phyloP scores from a whole-genome alignment of 23 tunicate genomes.

The Ascidia mentula region DNA sequence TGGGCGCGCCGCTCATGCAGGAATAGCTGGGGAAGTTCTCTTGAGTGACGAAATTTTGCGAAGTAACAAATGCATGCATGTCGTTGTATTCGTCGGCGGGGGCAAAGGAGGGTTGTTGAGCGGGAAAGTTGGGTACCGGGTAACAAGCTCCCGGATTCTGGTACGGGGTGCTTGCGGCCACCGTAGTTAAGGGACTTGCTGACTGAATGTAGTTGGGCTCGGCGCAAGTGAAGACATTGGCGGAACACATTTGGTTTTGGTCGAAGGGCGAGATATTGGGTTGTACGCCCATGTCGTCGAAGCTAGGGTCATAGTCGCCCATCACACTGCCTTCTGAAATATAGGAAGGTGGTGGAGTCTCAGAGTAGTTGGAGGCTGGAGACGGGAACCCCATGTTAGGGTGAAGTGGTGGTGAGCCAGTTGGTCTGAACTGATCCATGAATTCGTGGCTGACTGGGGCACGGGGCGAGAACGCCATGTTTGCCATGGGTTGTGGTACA shows the following conservation, averaged over 20 bases:
- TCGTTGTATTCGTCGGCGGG: not conserved
- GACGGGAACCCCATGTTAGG: not conserved
- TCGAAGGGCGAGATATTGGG: conserved; percentile 2
- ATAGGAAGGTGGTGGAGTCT: conserved; percentile 7
- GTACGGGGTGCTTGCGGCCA: not conserved
- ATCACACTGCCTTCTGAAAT: not conserved
- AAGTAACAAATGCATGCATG: not conserved
- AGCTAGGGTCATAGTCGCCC: not conserved
- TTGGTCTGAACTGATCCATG: not conserved
- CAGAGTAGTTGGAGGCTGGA: not conserved
- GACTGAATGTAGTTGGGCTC: not conserved
- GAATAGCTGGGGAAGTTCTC: not conserved
- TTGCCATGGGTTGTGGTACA: not conserved
- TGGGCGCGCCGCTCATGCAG: not conserved
- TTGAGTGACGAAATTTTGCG: not conserved
- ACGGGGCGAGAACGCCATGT: not conserved
- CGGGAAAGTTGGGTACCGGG: not conserved
- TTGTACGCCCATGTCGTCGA: not conserved
- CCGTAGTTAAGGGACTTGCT: not conserved
- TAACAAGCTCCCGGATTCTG: not conserved
- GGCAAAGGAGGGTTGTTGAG: not conserved
- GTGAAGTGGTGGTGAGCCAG: not conserved
- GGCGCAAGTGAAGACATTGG: not conserved
- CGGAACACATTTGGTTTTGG: not conserved
- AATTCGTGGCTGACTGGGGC: not conserved